Conservation (phyloP, 2,888 invertebrate genomes). For the Amiota minor region DNA sequence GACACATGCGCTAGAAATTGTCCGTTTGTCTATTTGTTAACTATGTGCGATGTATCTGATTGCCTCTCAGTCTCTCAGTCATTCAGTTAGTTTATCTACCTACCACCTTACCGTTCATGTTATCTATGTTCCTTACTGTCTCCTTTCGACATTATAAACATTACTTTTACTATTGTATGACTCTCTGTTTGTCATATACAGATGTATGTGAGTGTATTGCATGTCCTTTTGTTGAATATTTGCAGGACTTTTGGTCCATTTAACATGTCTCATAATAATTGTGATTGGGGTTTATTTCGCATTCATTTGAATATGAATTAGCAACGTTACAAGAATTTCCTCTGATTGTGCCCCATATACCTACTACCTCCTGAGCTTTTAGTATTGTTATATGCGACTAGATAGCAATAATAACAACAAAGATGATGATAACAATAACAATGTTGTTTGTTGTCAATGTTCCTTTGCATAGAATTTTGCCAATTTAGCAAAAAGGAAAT, state of each 20-base stretch:
- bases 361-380: no score
- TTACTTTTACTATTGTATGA: background rate
- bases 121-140: background rate
- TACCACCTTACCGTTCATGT: background rate
- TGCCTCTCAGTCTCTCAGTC: conserved; percentile 28
- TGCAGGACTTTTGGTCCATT: conserved; percentile 69
- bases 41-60: conserved; percentile 38
- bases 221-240: conserved; percentile 44
- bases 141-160: no score
- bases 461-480: conserved; percentile 56
- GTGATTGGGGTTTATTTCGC: conserved; percentile 68
- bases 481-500: conserved; percentile 65
- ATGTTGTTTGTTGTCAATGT: conserved; percentile 21
- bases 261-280: conserved; percentile 71
- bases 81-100: no score
- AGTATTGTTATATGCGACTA: no score
- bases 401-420: conserved; percentile 10
- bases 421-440: conserved; percentile 14
- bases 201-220: conserved; percentile 32
- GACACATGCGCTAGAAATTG: background rate
- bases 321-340: conserved; percentile 56
- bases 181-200: conserved; percentile 21
- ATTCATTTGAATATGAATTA: conserved; percentile 70
- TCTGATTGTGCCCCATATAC: conserved; percentile 45
- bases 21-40: conserved; percentile 41